Evolutionary conservation across 2,888 invertebrate genomes (phyloP).

Genomic region (Agrotis puta): DNA sequence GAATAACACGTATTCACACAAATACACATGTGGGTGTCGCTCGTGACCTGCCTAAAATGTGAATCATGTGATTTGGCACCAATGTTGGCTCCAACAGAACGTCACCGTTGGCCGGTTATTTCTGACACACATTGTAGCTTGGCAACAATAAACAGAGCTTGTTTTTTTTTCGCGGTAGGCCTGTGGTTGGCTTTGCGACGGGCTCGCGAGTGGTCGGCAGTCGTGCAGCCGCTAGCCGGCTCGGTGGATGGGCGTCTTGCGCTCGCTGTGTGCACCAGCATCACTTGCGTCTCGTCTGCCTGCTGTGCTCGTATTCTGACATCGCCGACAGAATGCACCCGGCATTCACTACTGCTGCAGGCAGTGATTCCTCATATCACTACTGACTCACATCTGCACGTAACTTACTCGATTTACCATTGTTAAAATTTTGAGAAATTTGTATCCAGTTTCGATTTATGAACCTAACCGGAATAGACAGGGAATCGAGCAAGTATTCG

Average conservation of each 20-base stretch:
- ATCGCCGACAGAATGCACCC: too few species aligned
- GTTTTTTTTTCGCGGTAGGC: constrained; percentile 69
- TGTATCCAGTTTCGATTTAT: constrained; percentile 2
- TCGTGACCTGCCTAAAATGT: constrained; percentile 87
- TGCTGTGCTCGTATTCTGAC: background rate
- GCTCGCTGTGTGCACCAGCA: constrained; percentile 1
- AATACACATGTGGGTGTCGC: constrained; percentile 78
- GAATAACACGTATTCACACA: constrained; percentile 29
- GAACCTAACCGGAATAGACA: constrained; percentile 1
- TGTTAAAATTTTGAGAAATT: background rate
- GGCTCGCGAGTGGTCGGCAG: background rate
- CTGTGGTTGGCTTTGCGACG: constrained; percentile 53
- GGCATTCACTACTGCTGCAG: too few species aligned
- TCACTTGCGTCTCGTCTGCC: background rate
- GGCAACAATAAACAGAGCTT: constrained; percentile 78
- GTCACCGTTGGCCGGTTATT: constrained; percentile 83
- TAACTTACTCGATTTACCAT: background rate
- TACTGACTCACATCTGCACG: too few species aligned
- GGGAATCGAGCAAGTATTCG: background rate
- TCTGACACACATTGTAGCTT: constrained; percentile 80
- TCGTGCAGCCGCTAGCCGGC: background rate
- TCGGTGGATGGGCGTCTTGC: constrained; percentile 1
- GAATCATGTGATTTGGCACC: constrained; percentile 89
- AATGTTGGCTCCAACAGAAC: constrained; percentile 80
- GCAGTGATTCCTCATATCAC: too few species aligned